Evolutionary conservation across 2,888 invertebrate species (phyloP), one percentile per base, ranked within the genome.

Genomic region (Drosophila engyochracea): DNA sequence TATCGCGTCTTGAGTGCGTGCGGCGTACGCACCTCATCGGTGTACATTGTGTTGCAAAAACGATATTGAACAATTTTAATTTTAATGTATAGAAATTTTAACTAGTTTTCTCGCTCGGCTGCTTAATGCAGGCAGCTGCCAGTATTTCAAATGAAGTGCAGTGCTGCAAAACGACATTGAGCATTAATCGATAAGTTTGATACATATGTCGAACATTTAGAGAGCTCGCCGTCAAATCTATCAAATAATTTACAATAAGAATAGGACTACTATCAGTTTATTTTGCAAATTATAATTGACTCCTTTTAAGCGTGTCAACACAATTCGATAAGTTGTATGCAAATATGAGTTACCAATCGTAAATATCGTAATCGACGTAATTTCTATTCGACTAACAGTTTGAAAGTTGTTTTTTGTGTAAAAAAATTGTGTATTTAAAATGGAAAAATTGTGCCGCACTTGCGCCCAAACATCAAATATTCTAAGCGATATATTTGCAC

Each of bases 1-100:
- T 79, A 85, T 19, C 79, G 63, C 12, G 68, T 74, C 22, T 74
- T 79, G 19, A 87, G 74, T 57, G 83, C 65, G 60, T 85, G 85
- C 4, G 85, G 85, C 10, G 85, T 85, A 6, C 81, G 71, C 57
- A 76, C 85, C 51, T 87, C 87, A 75, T 83, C 72, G 31, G 82
- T 76, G 70, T 85, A 74, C 87, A 87, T 85, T 33, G 28, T 28
- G 28, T 74, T 83, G 25, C 7, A 14, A 51, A 14, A 67, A 64
- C 28, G 37, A 47, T 55, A 52, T 65, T 55, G 1, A 22, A 22
- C 12, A 64, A 74, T 69, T 74, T 71, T 33, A 30, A 30, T 7
- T 30, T 7, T 30, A 41, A 49, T 64, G 61, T 25, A 59, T 14
- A 16, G 25, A 55, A 52, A 31, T 62, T 58, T 55, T 62, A 47